These are phyloP conservation scores for Peucedramus taeniatus DNA, from an alignment of 2,113 vertebrate species.

Conservation along the genomic window DNA sequence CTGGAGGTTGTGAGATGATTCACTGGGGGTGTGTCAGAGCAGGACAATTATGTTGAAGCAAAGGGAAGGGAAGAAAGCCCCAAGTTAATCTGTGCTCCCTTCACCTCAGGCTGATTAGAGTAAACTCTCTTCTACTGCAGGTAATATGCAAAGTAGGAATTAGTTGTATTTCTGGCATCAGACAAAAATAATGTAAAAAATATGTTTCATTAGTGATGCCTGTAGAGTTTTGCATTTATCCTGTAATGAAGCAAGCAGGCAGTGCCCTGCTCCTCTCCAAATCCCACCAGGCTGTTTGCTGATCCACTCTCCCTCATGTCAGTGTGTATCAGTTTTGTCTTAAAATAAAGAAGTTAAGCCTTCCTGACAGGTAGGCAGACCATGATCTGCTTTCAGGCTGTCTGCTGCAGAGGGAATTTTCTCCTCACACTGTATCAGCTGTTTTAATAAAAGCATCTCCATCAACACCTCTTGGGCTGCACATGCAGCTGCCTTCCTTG, in stretches of 20 bases:
- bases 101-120: slow-evolving; percentile 46
- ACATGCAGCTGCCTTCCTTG: rapidly evolving
- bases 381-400: background rate
- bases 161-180: background rate
- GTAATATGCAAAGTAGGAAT: slow-evolving; percentile 5
- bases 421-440: background rate
- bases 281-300: background rate
- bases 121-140: slow-evolving; percentile 28
- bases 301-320: background rate
- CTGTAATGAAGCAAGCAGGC: background rate
- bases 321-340: background rate
- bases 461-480: background rate
- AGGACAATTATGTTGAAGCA: slow-evolving; percentile 27
- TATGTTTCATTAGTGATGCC: background rate
- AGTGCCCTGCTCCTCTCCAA: background rate
- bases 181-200: background rate
- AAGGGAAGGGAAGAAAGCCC: background rate
- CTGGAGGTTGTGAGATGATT: background rate
- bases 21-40: background rate
- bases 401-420: background rate
- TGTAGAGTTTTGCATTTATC: background rate
- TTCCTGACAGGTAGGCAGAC: background rate
- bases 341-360: background rate
- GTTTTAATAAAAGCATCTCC: background rate
- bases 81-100: slow-evolving; percentile 32